Percentiles rank a stretch among this genome's conserved stretches.
phyloP scores from a whole-genome alignment of 2,888 invertebrate species.

The Busseola fusca region DNA sequence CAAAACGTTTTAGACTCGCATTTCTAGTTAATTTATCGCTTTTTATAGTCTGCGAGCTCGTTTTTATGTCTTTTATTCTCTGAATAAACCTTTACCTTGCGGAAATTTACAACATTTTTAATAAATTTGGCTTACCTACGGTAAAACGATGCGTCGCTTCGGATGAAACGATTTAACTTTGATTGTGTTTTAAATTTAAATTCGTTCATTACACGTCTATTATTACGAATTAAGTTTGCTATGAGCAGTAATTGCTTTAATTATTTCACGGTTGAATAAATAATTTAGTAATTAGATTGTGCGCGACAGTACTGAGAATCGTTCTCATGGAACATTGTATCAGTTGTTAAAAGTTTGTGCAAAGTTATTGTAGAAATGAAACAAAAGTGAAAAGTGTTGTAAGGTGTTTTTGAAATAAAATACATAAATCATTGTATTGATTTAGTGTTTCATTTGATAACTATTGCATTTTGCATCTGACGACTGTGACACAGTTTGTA shows the following conservation, averaged over 20 bases:
- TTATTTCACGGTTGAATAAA: conserved; percentile 45
- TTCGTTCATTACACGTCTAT: conserved; percentile 47
- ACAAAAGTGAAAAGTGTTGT: not conserved
- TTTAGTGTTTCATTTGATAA: not conserved
- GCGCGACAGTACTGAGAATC: conserved; percentile 61
- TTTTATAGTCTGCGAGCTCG: conserved; percentile 16
- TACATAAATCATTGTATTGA: conserved; percentile 9
- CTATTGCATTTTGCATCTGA: conserved; percentile 5
- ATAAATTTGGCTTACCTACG: conserved; percentile 38
- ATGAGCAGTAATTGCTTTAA: conserved; percentile 53
- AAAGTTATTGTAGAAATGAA: conserved; percentile 29
- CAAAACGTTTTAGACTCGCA: conserved; percentile 43
- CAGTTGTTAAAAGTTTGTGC: conserved; percentile 38
- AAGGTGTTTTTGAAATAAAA: conserved; percentile 3
- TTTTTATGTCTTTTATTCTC: conserved; percentile 31
- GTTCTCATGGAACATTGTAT: conserved; percentile 56
- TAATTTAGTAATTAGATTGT: conserved; percentile 51
- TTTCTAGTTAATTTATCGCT: conserved; percentile 45
- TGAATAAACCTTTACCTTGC: conserved; percentile 20
- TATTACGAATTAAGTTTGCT: conserved; percentile 47
- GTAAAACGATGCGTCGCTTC: conserved; percentile 29
- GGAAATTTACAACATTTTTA: conserved; percentile 20
- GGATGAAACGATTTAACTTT: conserved; percentile 44
- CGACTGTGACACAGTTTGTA: no score
- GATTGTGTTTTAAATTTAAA: conserved; percentile 52